Percentiles rank a stretch among this genome's conserved stretches.
phyloP scores from a whole-genome alignment of 2,797 vertebrate genomes.

The Antennarius maculatus region DNA sequence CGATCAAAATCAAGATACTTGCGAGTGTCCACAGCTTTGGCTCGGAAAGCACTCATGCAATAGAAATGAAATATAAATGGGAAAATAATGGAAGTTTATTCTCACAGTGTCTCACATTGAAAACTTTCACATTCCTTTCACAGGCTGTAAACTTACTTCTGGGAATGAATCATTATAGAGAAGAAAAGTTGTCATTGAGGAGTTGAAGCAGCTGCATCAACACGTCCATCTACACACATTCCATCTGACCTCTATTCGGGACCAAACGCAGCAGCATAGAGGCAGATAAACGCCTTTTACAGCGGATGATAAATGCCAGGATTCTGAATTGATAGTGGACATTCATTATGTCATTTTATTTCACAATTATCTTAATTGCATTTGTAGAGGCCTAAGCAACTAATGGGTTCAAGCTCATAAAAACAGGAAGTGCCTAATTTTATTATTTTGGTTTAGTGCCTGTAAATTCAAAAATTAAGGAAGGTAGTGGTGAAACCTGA shows the following conservation, averaged over 20 bases:
- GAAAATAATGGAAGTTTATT: slow-evolving; percentile 66
- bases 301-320: slow-evolving; percentile 61
- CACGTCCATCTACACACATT: neutral
- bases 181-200: neutral
- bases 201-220: slow-evolving; percentile 9
- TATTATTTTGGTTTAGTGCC: slow-evolving; percentile 25
- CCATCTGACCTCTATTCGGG: slow-evolving; percentile 22
- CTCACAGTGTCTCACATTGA: slow-evolving; percentile 26
- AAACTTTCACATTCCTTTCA: slow-evolving; percentile 52
- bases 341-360: slow-evolving; percentile 75
- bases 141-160: slow-evolving; percentile 15
- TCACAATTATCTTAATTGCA: slow-evolving; percentile 72
- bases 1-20: slow-evolving; percentile 69
- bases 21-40: slow-evolving; percentile 35
- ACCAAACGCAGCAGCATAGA: slow-evolving; percentile 14
- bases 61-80: slow-evolving; percentile 67
- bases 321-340: slow-evolving; percentile 67
- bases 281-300: slow-evolving; percentile 49
- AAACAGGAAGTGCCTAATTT: neutral
- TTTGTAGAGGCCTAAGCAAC: slow-evolving; percentile 53
- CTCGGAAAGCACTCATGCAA: slow-evolving; percentile 51
- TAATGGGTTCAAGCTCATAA: slow-evolving; percentile 59
- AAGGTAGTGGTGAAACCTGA: slow-evolving; percentile 10
- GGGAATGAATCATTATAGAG: slow-evolving; percentile 19
- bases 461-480: slow-evolving; percentile 26